These are phyloP conservation scores for Elymnias hypermnestra DNA, from an alignment of 1,140 invertebrate species.

Conservation along the genomic window DNA sequence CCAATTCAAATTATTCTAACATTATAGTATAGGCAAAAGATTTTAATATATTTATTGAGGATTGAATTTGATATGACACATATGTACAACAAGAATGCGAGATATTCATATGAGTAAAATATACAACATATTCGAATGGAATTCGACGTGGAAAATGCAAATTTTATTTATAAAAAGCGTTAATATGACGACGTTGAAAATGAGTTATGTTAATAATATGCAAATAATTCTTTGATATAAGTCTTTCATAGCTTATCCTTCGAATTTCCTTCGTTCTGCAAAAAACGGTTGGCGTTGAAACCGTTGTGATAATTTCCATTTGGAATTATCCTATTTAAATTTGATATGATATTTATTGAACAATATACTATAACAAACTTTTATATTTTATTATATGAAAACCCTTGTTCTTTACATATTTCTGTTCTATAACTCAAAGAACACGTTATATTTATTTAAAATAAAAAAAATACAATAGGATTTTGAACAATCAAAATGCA, in stretches of 20 bases:
- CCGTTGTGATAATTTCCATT: not conserved
- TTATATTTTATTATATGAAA: too few relatives aligned
- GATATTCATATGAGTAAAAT: conserved; percentile 18
- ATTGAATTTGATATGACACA: too few relatives aligned
- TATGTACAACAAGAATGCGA: too few relatives aligned
- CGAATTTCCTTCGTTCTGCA: not conserved
- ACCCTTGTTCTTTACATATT: too few relatives aligned
- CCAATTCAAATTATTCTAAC: not conserved
- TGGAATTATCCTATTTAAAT: not conserved
- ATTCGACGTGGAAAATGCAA: conserved; percentile 16
- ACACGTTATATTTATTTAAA: too few relatives aligned
- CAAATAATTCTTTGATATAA: conserved; percentile 15
- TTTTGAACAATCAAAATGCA: too few relatives aligned
- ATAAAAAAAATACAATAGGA: too few relatives aligned
- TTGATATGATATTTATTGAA: too few relatives aligned
- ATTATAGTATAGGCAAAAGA: not conserved
- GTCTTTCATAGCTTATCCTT: not conserved
- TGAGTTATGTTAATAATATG: conserved; percentile 9
- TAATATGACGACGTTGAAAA: not conserved
- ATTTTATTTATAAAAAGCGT: not conserved
- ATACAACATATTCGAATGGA: conserved; percentile 7
- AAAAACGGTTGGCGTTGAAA: not conserved
- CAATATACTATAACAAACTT: too few relatives aligned
- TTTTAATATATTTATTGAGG: too few relatives aligned
- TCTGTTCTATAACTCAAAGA: too few relatives aligned